These are phyloP conservation scores for Aphaenogaster ashmeadi DNA, from an alignment of 1,140 invertebrate species.

Conservation along the genomic window DNA sequence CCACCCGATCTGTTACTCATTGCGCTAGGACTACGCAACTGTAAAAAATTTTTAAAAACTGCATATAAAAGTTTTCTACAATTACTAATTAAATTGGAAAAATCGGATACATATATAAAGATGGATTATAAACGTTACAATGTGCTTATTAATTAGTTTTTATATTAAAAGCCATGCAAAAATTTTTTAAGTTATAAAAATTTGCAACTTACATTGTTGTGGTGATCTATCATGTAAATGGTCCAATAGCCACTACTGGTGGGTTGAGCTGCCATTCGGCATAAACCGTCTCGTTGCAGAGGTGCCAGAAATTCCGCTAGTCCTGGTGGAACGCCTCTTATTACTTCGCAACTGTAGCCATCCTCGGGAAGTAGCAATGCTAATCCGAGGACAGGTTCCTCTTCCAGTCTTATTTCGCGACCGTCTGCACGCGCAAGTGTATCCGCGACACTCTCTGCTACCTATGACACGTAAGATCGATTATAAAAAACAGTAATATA, in stretches of 20 bases:
- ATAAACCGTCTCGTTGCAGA: slow-evolving; percentile 94
- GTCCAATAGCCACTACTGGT: slow-evolving; percentile 97
- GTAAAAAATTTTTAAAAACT: slow-evolving; percentile 69
- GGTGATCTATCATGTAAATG: slow-evolving; percentile 94
- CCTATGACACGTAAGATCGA: slow-evolving; percentile 82
- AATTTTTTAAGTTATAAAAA: neutral
- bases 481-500: neutral
- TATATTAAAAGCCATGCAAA: neutral
- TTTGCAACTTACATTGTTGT: slow-evolving; percentile 86
- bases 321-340: slow-evolving; percentile 96
- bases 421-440: slow-evolving; percentile 96
- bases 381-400: slow-evolving; percentile 95
- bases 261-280: slow-evolving; percentile 95
- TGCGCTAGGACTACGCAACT: slow-evolving; percentile 90
- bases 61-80: neutral
- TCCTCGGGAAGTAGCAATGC: slow-evolving; percentile 98
- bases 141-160: slow-evolving; percentile 1
- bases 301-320: slow-evolving; percentile 97
- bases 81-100: slow-evolving; percentile 15
- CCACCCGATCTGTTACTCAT: slow-evolving; percentile 89
- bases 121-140: neutral
- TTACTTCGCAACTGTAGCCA: slow-evolving; percentile 99
- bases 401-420: slow-evolving; percentile 93
- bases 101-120: neutral
- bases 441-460: slow-evolving; percentile 97